Evolutionary conservation across 2,797 vertebrate genomes (phyloP), one percentile per base, ranked within the genome.

Genomic region (Apodemus agrarius): DNA sequence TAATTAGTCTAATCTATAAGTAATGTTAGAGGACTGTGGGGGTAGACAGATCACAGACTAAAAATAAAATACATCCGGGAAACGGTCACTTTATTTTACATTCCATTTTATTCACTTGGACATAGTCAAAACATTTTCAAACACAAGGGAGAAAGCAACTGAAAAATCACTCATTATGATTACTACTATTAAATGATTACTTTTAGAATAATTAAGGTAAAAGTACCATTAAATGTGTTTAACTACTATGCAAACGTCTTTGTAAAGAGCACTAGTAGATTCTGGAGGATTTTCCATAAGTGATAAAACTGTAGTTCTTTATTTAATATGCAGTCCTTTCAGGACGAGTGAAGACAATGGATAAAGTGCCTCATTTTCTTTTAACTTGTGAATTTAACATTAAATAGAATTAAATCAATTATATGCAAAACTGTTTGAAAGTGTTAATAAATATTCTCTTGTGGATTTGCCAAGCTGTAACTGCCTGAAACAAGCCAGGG

Each of bases 91-190:
- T 96, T 59, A 78, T 85, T 80, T 11, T 81, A 92, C 81, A 84
- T 54, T 65, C 19, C 5, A 86, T 79, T 96, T 75, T 46, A 91
- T 37, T 84, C 37, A 90, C 94, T 93, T 80, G 57, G 72, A 91
- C 57, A 87, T 37, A 65, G 52, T 87, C 80, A 95, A 96, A 92
- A 29, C 13, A 96, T 90, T 65, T 80, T 91, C 24, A 95, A 86
- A 26, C 9, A 52, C 37, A 94, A 80, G 19, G 2, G 11, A 54
- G 22, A 43, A 80, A 90, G 72, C 22, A 82, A 88, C 57, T 89
- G 49, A 3, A 57, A 89, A 89, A 37, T 21, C 13, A 74, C 37
- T 91, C 14, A 10, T 11, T 52, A 37, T 83, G 37, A 17, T 40
- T 87, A 80, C 78, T 69, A 24, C 9, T 72, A 4, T 57, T 78